phyloP scores from a whole-genome alignment of 2,888 invertebrate species.

The Chorisops tibialis region DNA sequence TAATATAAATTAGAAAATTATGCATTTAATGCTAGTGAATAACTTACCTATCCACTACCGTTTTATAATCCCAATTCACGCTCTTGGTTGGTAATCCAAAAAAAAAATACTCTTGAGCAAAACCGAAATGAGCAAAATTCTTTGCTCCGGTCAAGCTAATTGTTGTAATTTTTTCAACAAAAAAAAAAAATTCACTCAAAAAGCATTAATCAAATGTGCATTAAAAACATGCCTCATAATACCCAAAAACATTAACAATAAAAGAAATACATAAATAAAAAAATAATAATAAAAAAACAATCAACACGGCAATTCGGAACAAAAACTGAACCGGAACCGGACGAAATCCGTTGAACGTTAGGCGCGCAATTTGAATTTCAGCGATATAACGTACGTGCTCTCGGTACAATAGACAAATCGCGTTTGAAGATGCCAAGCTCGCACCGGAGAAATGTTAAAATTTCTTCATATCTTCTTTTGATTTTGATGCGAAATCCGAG shows the following conservation, averaged over 20 bases:
- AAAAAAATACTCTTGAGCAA: no score
- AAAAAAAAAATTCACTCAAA: no score
- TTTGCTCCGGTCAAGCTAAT: no score
- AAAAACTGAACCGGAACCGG: slow-evolving; percentile 14
- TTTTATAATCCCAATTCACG: no score
- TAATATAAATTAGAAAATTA: no score
- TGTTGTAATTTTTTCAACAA: no score
- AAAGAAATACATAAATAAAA: not conserved
- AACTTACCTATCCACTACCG: no score
- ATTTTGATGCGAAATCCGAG: slow-evolving; percentile 2
- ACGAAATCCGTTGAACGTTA: slow-evolving; percentile 7
- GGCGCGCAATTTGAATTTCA: slow-evolving; percentile 13
- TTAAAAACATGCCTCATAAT: no score
- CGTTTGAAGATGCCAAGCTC: slow-evolving; percentile 41
- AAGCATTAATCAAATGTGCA: no score
- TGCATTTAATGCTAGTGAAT: no score
- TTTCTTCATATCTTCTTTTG: slow-evolving; percentile 19
- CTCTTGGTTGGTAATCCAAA: no score
- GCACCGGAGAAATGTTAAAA: slow-evolving; percentile 7
- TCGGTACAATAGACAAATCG: slow-evolving; percentile 48
- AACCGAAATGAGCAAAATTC: no score
- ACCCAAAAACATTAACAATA: not conserved
- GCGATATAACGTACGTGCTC: slow-evolving; percentile 44
- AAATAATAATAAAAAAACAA: not conserved
- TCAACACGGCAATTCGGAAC: not conserved